Percentiles rank a stretch among this genome's conserved stretches.
Evolutionary conservation across 2,797 vertebrate genomes (phyloP).

Genomic region (Neoniphon sammara): DNA sequence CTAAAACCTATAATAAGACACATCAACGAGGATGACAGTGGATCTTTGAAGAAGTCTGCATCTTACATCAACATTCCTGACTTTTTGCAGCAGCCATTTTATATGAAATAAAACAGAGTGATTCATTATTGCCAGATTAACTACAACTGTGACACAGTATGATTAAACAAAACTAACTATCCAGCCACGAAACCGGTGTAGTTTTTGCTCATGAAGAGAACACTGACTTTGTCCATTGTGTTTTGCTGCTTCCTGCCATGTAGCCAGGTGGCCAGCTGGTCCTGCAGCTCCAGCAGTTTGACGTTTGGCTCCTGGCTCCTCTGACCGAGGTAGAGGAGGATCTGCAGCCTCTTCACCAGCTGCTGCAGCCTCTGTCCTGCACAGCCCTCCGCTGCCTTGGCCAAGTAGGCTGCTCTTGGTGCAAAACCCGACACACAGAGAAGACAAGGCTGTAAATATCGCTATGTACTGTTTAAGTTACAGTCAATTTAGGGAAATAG

Average conservation of each 20-base stretch:
- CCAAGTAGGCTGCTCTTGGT: conserved; percentile 85
- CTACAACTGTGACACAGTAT: not conserved
- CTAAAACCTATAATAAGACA: conserved; percentile 82
- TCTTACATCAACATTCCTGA: too few species aligned
- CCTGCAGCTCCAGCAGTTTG: conserved; percentile 85
- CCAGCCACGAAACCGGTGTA: too few species aligned
- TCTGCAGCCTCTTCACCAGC: conserved; percentile 86
- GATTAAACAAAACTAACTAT: not conserved
- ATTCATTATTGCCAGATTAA: too few species aligned
- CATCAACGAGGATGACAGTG: not conserved
- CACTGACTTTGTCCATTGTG: conserved; percentile 69
- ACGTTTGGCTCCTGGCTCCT: conserved; percentile 82
- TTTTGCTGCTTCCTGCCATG: conserved; percentile 56
- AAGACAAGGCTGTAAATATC: not conserved
- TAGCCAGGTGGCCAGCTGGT: conserved; percentile 81
- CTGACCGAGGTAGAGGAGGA: conserved; percentile 85
- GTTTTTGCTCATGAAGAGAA: not conserved
- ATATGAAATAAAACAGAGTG: not conserved
- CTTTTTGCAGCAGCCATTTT: not conserved
- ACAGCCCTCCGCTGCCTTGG: conserved; percentile 81
- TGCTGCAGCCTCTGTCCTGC: conserved; percentile 80
- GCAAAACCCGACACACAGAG: not conserved
- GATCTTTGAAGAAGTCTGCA: too few species aligned
- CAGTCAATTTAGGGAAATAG: not conserved
- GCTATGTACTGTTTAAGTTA: not conserved